Evolutionary conservation across 1,140 invertebrate genomes (phyloP).

Genomic region (Danaus melanippus): DNA sequence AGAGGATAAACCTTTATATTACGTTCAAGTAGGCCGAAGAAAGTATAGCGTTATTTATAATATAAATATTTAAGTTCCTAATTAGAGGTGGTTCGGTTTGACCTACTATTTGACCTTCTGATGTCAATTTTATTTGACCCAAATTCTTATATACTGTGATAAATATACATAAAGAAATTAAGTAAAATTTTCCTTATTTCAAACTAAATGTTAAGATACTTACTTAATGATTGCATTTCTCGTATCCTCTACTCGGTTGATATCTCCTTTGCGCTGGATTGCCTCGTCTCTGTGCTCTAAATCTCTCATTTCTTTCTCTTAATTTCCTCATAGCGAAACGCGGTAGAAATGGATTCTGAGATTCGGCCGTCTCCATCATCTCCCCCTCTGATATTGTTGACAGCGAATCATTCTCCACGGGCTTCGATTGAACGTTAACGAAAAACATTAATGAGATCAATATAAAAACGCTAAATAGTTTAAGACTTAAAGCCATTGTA

Average conservation of each 20-base stretch:
- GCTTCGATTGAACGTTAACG: conserved; percentile 25
- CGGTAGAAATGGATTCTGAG: conserved; percentile 53
- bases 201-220: conserved; percentile 20
- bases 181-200: conserved; percentile 1
- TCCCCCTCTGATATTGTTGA: conserved; percentile 22
- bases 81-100: conserved; percentile 11
- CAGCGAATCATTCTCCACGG: conserved; percentile 25
- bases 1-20: conserved; percentile 33
- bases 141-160: conserved; percentile 1
- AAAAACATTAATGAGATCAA: conserved; percentile 23
- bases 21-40: conserved; percentile 41
- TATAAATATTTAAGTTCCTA: conserved; percentile 26
- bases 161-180: conserved; percentile 3
- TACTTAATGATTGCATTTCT: conserved; percentile 24
- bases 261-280: conserved; percentile 30
- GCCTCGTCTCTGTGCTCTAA: too few species aligned
- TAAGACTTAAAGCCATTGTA: conserved; percentile 26
- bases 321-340: conserved; percentile 55
- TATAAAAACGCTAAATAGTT: conserved; percentile 24
- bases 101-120: too few species aligned
- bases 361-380: conserved; percentile 57
- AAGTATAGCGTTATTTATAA: conserved; percentile 27
- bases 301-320: conserved; percentile 40
- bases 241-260: conserved; percentile 3
- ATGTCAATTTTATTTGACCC: background rate